A percentile compares a stretch with the other conserved stretches of the same genome.
phyloP scores from a whole-genome alignment of 2,888 invertebrate genomes.

The Drosophila macrospina region DNA sequence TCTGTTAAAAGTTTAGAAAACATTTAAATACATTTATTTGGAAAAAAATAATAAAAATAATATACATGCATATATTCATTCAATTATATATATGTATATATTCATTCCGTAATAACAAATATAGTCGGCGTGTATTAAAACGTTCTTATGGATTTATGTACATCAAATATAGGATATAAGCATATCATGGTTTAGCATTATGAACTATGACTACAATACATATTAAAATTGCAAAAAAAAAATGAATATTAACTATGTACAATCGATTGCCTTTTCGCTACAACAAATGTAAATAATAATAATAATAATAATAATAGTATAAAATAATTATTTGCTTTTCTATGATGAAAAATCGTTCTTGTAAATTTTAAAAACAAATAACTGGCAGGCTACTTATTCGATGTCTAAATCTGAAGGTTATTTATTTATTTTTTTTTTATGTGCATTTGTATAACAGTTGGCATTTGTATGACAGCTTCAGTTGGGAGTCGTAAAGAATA shows the following conservation, averaged over 20 bases:
- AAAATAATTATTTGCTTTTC: conserved; percentile 12
- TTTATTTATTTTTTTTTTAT: background rate
- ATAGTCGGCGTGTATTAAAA: conserved; percentile 33
- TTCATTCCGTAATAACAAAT: conserved; percentile 31
- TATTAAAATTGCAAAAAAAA: conserved; percentile 12
- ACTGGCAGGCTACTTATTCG: conserved; percentile 46
- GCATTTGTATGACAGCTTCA: conserved; percentile 35
- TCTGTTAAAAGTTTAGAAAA: conserved; percentile 76
- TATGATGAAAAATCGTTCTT: conserved; percentile 2
- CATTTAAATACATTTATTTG: conserved; percentile 38
- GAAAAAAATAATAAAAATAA: background rate
- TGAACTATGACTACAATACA: conserved; percentile 36
- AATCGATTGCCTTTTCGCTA: conserved; percentile 27
- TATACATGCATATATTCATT: conserved; percentile 5
- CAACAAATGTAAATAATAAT: conserved; percentile 27
- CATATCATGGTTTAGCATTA: conserved; percentile 5
- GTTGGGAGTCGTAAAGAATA: background rate
- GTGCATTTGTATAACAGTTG: conserved; percentile 43
- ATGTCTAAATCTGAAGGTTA: conserved; percentile 23
- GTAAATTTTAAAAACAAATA: conserved; percentile 19
- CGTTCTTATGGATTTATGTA: conserved; percentile 31
- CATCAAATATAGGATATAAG: conserved; percentile 13
- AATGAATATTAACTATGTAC: conserved; percentile 36
- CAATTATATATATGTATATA: background rate
- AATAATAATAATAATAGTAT: conserved; percentile 36